phyloP scores from a whole-genome alignment of 2,888 invertebrate species.

The Zygothrica quintamaculata region DNA sequence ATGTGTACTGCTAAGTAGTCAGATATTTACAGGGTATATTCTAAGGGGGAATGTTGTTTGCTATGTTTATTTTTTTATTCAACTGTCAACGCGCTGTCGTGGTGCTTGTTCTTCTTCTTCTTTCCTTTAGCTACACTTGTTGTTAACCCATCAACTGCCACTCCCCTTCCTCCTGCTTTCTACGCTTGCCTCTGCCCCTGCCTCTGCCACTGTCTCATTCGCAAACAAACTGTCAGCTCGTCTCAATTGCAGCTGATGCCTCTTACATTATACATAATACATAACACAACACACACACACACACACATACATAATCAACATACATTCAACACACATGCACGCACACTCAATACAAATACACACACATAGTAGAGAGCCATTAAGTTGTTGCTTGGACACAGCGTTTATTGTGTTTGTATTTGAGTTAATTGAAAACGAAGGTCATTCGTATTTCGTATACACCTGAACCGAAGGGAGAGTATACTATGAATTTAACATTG shows the following conservation, averaged over 20 bases:
- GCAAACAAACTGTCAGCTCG: conserved; percentile 75
- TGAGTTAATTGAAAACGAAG: conserved; percentile 53
- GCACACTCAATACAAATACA: neutral
- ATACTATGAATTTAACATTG: neutral
- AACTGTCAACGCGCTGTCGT: neutral
- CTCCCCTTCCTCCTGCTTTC: neutral
- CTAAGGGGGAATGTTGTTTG: too few species aligned
- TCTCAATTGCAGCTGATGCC: conserved; percentile 68
- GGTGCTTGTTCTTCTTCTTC: neutral
- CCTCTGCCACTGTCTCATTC: neutral
- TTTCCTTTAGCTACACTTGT: conserved; percentile 42
- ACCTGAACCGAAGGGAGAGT: neutral
- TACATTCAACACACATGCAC: conserved; percentile 22
- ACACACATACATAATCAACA: neutral
- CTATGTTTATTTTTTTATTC: neutral
- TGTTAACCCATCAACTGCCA: conserved; percentile 25
- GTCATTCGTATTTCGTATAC: conserved; percentile 31
- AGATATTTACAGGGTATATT: neutral
- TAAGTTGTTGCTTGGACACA: conserved; percentile 20
- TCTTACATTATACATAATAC: conserved; percentile 58
- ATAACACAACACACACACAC: conserved; percentile 9
- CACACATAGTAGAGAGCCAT: neutral
- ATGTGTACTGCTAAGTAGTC: too few species aligned
- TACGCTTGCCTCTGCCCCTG: neutral
- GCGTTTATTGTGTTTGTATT: conserved; percentile 48